A percentile compares a stretch with the other conserved stretches of the same genome.
These are phyloP conservation scores for Castor canadensis DNA, from an alignment of 2,113 vertebrate genomes.

Conservation along the genomic window DNA sequence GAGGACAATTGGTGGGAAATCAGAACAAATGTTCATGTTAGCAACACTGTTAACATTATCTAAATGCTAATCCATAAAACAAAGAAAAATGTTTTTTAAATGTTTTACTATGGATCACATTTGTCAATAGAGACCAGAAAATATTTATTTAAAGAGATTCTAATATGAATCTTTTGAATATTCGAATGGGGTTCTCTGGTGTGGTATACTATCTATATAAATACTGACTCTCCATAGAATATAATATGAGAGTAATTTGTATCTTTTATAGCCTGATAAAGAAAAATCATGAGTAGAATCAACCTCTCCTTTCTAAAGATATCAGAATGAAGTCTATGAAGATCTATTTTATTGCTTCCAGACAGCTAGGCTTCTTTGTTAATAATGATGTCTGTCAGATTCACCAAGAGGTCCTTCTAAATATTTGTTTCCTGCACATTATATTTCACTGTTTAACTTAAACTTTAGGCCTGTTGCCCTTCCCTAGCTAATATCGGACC, in stretches of 20 bases:
- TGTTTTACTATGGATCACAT: background rate
- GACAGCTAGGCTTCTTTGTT: background rate
- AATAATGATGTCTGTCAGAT: background rate
- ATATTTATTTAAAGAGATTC: background rate
- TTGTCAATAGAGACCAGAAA: background rate
- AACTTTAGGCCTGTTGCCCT: background rate
- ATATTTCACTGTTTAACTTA: background rate
- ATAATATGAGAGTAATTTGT: background rate
- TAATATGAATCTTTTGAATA: background rate
- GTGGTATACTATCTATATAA: background rate
- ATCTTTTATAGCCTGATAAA: background rate
- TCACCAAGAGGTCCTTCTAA: background rate
- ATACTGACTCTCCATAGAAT: background rate
- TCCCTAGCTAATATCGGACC: background rate
- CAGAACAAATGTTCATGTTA: background rate
- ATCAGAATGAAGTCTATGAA: background rate
- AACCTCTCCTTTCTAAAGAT: background rate
- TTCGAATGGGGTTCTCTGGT: background rate
- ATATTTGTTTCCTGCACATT: background rate
- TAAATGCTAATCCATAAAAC: background rate
- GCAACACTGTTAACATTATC: background rate
- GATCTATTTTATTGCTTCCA: background rate
- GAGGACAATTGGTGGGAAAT: background rate
- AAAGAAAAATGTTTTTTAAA: background rate
- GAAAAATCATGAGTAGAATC: background rate